phyloP scores from a whole-genome alignment of 2,113 vertebrate genomes.

The Tragelaphus scriptus region DNA sequence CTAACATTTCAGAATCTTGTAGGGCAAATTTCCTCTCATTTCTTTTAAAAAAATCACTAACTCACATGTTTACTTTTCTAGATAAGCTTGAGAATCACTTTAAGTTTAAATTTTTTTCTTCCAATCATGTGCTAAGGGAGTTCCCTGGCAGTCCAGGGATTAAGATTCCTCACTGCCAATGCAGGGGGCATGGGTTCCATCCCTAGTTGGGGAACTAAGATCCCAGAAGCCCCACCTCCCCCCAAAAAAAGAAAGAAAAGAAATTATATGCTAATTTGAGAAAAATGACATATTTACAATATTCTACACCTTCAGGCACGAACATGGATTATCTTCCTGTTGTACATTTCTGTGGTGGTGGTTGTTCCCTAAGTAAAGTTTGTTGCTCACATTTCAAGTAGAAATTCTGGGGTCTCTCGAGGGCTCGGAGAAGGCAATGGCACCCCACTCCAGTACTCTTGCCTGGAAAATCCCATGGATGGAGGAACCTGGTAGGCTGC shows the following conservation, averaged over 20 bases:
- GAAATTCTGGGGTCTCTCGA: constrained; percentile 9
- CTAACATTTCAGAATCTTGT: neutral
- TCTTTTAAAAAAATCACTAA: neutral
- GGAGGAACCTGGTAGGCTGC: too few relatives aligned
- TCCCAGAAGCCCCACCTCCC: neutral
- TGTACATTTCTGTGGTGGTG: neutral
- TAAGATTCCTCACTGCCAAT: neutral
- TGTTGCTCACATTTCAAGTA: neutral
- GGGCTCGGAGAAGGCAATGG: neutral
- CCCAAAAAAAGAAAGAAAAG: neutral
- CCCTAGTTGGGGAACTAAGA: neutral
- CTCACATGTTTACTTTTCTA: neutral
- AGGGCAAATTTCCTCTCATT: neutral
- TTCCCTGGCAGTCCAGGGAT: neutral
- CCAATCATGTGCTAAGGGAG: neutral
- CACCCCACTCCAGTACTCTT: too few relatives aligned
- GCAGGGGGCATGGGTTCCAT: neutral
- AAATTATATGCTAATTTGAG: neutral
- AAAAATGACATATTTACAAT: neutral
- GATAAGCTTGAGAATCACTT: neutral
- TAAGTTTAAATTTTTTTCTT: neutral
- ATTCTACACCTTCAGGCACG: neutral
- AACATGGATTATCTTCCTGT: neutral
- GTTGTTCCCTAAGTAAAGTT: neutral
- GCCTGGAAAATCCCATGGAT: too few relatives aligned